These are phyloP conservation scores for Xylota sylvarum DNA, from an alignment of 2,888 invertebrate genomes.

Conservation along the genomic window DNA sequence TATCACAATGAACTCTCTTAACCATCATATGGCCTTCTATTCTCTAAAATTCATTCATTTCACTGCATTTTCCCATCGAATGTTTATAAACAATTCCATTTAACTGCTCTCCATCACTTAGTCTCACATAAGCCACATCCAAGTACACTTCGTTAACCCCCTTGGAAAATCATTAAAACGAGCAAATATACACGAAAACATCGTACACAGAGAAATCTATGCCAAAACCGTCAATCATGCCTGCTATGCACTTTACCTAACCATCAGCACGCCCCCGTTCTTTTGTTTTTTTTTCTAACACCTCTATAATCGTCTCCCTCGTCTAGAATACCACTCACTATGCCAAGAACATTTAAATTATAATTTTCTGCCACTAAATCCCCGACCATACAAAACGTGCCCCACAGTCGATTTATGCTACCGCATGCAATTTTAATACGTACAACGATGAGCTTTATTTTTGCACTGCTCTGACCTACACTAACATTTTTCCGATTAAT, in stretches of 20 bases:
- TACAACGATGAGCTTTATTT: conserved; percentile 42
- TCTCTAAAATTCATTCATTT: conserved; percentile 11
- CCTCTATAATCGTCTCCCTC: conserved; percentile 6
- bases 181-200: conserved; percentile 36
- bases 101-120: neutral
- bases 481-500: conserved; percentile 66
- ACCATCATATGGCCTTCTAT: conserved; percentile 19
- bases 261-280: conserved; percentile 27
- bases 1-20: conserved; percentile 32
- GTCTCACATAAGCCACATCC: conserved; percentile 22
- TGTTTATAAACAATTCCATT: conserved; percentile 44
- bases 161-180: conserved; percentile 29
- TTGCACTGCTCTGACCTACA: conserved; percentile 69
- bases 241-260: conserved; percentile 25
- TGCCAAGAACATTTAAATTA: conserved; percentile 55
- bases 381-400: conserved; percentile 41
- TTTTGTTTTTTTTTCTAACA: conserved; percentile 3
- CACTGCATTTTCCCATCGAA: conserved; percentile 30
- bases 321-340: conserved; percentile 26
- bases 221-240: conserved; percentile 36
- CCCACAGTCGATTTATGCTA: conserved; percentile 40
- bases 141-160: conserved; percentile 12
- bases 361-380: conserved; percentile 40
- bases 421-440: conserved; percentile 45
- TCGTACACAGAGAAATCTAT: conserved; percentile 29